Base-by-base conservation (phyloP, 2,113 vertebrate genomes). In the Ageneiosus marmoratus region DNA sequence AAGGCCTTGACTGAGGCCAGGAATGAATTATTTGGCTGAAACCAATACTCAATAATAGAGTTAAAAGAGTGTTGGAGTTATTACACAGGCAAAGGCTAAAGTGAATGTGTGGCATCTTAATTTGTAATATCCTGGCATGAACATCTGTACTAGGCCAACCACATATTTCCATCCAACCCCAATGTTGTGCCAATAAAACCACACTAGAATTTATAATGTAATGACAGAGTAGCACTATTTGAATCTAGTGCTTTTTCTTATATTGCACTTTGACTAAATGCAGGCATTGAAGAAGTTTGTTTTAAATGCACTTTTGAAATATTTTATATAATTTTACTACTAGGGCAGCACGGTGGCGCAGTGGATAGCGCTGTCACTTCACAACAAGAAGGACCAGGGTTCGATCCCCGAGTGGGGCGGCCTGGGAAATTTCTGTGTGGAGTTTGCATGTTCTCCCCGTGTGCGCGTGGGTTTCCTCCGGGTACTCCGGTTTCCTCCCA, bases 1-100 rank as follows among this genome's bases (percentile, higher is more conserved):
- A 55, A 27, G 32, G 53, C 67, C 76, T 80, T 88, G 85, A 84
- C 56, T 77, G 60, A 69, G 34, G 73, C 13, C 67, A 20, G 13
- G 22, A 27, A 56, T 73, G n/a, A 70, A 60, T 77, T 27, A 62
- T 81, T 77, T 29, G 27, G 6, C 53, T 55, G 24, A 84, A 34
- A 13, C 27, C 4, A 62, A 62, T 44, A 44, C 60, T 20, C 4
- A n/a, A 22, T 75, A 50, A 75, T 76, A 10, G 18, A 34, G 29
- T 70, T 70, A 32, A 77, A 73, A 10, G 22, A 4, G 22, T n/a
- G 10, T 11, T 24, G 44, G 67, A 44, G 37, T 65, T 56, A 65
- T 78, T 53, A 51, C 73, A 75, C 29, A 32, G 16, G 5, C 4
- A 20, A 15, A 50, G 16, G 58, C 10, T 65, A 44, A 11, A 41